Evolutionary conservation across 2,888 invertebrate species (phyloP).

Genomic region (Griposia aprilina): DNA sequence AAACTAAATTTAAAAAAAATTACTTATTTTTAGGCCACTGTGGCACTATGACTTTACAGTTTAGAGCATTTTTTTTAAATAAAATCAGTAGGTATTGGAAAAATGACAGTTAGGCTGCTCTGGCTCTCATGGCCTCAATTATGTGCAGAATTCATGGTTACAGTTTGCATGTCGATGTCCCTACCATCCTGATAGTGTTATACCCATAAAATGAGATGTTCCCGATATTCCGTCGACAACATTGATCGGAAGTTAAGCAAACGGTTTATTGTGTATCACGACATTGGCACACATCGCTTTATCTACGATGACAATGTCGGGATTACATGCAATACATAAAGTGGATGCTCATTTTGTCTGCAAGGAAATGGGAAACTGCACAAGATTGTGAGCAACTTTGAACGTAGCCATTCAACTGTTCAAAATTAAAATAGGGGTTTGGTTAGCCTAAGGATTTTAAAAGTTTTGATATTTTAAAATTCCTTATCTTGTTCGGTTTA

Average conservation of each 20-base stretch:
- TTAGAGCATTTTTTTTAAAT: too few relatives aligned
- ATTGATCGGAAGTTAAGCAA: conserved; percentile 63
- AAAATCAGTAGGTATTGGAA: too few relatives aligned
- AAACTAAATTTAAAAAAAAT: too few relatives aligned
- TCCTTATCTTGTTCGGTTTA: not conserved
- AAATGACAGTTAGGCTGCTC: too few relatives aligned
- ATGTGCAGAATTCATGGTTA: too few relatives aligned
- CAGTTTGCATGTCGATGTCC: too few relatives aligned
- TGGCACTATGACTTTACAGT: too few relatives aligned
- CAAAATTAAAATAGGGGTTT: conserved; percentile 28
- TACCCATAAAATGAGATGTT: conserved; percentile 16
- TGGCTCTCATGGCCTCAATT: too few relatives aligned
- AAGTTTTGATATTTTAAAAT: not conserved
- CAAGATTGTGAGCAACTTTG: conserved; percentile 37
- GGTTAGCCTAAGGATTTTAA: conserved; percentile 4
- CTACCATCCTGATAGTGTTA: not conserved
- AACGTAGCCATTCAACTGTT: conserved; percentile 28
- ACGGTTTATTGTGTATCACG: conserved; percentile 61
- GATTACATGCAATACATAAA: conserved; percentile 58
- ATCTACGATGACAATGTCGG: conserved; percentile 55
- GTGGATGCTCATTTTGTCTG: conserved; percentile 47
- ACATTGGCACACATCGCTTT: conserved; percentile 58
- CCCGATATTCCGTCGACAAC: conserved; percentile 45
- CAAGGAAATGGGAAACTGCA: conserved; percentile 44
- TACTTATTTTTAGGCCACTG: too few relatives aligned